Conservation (phyloP, 2,113 vertebrate species). For the Strix uralensis region DNA sequence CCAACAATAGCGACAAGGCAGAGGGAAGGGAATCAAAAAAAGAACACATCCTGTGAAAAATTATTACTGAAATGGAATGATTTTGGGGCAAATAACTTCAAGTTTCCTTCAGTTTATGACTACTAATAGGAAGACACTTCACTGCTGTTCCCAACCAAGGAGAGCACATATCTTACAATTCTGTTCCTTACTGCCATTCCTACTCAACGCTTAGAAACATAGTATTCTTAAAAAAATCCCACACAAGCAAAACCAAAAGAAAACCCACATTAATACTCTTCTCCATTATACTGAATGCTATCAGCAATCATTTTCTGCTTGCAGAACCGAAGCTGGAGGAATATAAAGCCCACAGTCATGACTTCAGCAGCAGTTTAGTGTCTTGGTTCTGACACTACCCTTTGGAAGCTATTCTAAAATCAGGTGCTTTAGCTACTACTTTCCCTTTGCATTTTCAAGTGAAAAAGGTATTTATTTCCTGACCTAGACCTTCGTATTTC, state of each 20-base stretch:
- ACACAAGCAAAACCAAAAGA: not conserved
- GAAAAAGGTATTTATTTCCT: not conserved
- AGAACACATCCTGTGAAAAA: not conserved
- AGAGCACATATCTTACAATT: fast-evolving
- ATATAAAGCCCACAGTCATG: not conserved
- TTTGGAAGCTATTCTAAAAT: not conserved
- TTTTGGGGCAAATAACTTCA: not conserved
- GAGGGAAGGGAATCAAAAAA: not conserved
- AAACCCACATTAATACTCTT: not conserved
- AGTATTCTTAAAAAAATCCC: not conserved
- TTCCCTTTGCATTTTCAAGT: not conserved
- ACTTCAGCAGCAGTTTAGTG: not conserved
- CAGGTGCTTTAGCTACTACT: not conserved
- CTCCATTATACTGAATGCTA: not conserved
- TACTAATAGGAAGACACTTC: not conserved
- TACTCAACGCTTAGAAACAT: not conserved
- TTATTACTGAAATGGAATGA: not conserved
- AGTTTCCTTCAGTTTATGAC: not conserved
- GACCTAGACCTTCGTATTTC: not conserved
- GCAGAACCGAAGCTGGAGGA: not conserved
- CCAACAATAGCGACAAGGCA: not conserved
- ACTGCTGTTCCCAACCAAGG: not conserved
- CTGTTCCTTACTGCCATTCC: not conserved
- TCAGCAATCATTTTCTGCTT: not conserved
- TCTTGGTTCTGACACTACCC: not conserved